phyloP scores from a whole-genome alignment of 2,113 vertebrate species.

The Myanophis thanlyinensis region DNA sequence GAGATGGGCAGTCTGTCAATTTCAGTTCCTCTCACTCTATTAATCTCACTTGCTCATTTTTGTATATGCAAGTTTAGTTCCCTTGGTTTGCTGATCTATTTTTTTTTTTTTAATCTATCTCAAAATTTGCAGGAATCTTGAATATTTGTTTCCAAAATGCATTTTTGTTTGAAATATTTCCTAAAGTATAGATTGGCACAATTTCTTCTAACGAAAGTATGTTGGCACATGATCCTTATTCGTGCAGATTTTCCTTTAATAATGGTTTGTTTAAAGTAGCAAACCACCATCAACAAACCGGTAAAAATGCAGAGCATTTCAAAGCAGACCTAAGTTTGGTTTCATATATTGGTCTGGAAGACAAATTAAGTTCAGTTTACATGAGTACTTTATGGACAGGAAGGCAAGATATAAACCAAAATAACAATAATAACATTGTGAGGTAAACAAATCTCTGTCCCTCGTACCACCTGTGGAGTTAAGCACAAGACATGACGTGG shows the following conservation, averaged over 20 bases:
- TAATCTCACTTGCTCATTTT: background rate
- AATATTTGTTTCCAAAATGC: background rate
- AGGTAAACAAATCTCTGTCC: background rate
- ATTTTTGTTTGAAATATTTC: background rate
- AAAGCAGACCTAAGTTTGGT: background rate
- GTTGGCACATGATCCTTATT: background rate
- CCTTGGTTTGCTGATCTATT: background rate
- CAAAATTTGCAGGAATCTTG: background rate
- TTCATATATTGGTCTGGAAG: background rate
- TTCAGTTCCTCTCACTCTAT: background rate
- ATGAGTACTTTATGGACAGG: background rate
- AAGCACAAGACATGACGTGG: background rate
- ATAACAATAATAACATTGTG: background rate
- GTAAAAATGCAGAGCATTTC: background rate
- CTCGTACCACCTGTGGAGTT: background rate
- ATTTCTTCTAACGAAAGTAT: background rate
- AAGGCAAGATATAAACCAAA: background rate
- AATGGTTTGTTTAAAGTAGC: background rate
- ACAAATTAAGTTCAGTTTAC: background rate
- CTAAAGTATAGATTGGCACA: background rate
- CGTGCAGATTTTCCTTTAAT: background rate
- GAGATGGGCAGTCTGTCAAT: background rate
- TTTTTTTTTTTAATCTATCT: background rate
- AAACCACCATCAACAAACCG: background rate
- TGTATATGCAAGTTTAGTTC: background rate